phyloP scores from a whole-genome alignment of 2,113 vertebrate genomes.

The Poeciliopsis turrubarensis region DNA sequence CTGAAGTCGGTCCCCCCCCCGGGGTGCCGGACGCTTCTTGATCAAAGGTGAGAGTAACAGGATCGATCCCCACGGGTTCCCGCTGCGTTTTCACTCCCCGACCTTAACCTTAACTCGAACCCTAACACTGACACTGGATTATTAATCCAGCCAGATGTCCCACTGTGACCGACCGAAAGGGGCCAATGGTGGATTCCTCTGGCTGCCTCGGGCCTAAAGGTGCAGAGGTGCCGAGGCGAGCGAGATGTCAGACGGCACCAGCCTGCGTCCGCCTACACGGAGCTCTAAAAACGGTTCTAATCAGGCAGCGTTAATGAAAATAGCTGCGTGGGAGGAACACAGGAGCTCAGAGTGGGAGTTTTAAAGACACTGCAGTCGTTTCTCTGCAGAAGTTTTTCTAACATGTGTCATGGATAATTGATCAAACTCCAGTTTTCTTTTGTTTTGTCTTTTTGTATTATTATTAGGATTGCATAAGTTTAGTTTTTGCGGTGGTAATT shows the following conservation, averaged over 20 bases:
- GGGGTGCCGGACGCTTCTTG: not conserved
- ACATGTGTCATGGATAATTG: not conserved
- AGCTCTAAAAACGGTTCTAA: constrained; percentile 4
- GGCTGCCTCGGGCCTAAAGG: not conserved
- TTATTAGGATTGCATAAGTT: not conserved
- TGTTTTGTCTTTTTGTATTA: not conserved
- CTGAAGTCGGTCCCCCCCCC: not conserved
- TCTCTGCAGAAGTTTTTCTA: constrained; percentile 9
- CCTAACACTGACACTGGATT: not conserved
- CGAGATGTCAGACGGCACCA: constrained; percentile 1
- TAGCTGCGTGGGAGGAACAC: constrained; percentile 17
- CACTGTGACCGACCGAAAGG: constrained; percentile 2
- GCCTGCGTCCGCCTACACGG: constrained; percentile 1
- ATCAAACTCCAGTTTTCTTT: not conserved
- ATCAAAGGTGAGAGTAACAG: not conserved
- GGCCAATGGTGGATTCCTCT: not conserved
- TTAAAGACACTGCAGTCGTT: not conserved
- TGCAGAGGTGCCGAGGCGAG: not conserved
- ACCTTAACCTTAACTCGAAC: too few species aligned
- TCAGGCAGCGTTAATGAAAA: constrained; percentile 16
- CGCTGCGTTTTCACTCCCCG: not conserved
- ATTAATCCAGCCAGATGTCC: not conserved
- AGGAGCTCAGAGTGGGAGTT: constrained; percentile 13
- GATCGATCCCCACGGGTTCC: not conserved
- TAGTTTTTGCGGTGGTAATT: not conserved